Percentiles rank a stretch among this genome's conserved stretches.
Evolutionary conservation across 2,888 invertebrate genomes (phyloP).

Genomic region (Dysmachus trigonus): DNA sequence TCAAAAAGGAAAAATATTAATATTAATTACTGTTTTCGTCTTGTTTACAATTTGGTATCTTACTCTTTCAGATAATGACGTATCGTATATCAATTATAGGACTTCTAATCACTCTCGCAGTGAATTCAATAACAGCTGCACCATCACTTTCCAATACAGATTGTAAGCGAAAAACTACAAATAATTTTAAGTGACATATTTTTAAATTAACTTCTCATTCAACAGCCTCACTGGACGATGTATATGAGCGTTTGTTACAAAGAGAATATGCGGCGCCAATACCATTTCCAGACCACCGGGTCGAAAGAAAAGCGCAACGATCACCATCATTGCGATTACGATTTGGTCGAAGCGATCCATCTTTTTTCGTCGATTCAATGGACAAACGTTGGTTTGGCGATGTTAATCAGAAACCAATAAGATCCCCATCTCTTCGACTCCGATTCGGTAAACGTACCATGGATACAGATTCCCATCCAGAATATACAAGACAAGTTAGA

Average conservation of each 20-base stretch:
- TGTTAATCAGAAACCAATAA: conserved; percentile 74
- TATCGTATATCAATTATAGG: conserved; percentile 35
- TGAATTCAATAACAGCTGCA: conserved; percentile 41
- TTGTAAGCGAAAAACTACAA: conserved; percentile 28
- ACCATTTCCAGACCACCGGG: conserved; percentile 70
- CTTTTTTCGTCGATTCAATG: conserved; percentile 55
- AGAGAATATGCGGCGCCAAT: conserved; percentile 63
- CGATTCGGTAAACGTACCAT: conserved; percentile 79
- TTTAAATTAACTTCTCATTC: not conserved
- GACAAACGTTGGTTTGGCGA: conserved; percentile 66
- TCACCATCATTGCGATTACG: conserved; percentile 80
- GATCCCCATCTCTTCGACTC: conserved; percentile 79
- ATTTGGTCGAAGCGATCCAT: conserved; percentile 79
- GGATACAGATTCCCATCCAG: conserved; percentile 54
- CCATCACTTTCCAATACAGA: conserved; percentile 45
- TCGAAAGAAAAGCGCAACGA: conserved; percentile 80
- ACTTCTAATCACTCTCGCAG: conserved; percentile 33
- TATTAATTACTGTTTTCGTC: not conserved
- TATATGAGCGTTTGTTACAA: conserved; percentile 62
- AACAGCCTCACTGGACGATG: conserved; percentile 57
- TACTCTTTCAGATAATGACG: conserved; percentile 44
- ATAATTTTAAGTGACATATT: not conserved
- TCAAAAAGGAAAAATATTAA: not conserved
- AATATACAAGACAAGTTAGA: not conserved
- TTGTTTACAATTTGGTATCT: not conserved